Percentiles rank a stretch among this genome's conserved stretches.
Conservation (phyloP, 2,888 invertebrate genomes). For the Drosophila hawaiiensis region DNA sequence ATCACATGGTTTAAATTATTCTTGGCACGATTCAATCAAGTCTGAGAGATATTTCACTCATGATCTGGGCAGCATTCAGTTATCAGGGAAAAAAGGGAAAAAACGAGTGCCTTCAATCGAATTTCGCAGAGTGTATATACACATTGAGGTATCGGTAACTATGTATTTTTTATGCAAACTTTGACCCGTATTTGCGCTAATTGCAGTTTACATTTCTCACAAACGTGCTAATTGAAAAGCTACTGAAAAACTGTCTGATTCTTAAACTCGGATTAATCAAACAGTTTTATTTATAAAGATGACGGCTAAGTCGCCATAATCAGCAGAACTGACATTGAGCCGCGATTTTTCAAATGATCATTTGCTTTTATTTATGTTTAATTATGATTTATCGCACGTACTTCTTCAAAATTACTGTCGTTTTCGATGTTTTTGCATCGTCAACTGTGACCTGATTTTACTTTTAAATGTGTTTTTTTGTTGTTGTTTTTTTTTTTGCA, state of each 20-base stretch:
- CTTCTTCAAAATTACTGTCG: background rate
- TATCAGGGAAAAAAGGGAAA: background rate
- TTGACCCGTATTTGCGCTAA: background rate
- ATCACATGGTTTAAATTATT: too few species aligned
- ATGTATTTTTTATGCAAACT: background rate
- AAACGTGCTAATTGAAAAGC: constrained; percentile 1
- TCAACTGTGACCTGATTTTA: background rate
- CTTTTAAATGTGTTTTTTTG: background rate
- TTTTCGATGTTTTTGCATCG: background rate
- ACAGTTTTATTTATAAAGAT: background rate
- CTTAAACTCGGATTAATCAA: too few species aligned
- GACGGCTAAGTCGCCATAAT: background rate
- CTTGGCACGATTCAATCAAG: too few species aligned
- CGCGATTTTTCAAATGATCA: background rate
- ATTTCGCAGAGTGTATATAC: background rate
- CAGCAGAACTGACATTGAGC: background rate
- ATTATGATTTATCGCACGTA: constrained; percentile 16
- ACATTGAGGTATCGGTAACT: background rate
- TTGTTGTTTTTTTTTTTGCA: background rate
- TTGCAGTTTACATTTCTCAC: background rate
- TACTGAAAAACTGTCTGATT: background rate
- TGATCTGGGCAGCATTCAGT: background rate
- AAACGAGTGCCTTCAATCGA: background rate
- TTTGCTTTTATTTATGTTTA: constrained; percentile 35
- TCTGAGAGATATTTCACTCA: background rate